Evolutionary conservation across 1,140 invertebrate species (phyloP), one percentile per base, ranked within the genome.

Genomic region (Anoplophora glabripennis): DNA sequence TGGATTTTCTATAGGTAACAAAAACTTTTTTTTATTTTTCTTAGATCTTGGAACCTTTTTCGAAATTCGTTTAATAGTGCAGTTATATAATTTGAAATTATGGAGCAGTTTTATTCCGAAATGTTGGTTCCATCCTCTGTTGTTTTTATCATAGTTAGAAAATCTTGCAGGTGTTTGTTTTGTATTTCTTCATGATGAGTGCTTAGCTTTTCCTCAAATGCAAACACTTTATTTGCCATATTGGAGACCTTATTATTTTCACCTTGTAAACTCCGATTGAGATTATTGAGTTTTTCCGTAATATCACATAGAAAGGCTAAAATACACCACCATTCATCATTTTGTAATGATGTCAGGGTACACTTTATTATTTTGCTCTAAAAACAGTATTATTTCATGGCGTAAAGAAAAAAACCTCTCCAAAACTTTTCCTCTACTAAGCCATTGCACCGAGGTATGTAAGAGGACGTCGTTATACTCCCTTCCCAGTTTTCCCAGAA

Each of bases 381-480:
- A n/a, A n/a, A n/a, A n/a, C n/a, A n/a, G n/a, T n/a, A n/a, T n/a
- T n/a, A n/a, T n/a, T n/a, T n/a, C n/a, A n/a, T n/a, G n/a, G n/a
- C n/a, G n/a, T n/a, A n/a, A n/a, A n/a, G n/a, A n/a, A n/a, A n/a
- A n/a, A n/a, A n/a, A 51, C 11, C 45, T 9, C 7, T 17, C 45
- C 10, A 37, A 51, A 51, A 51, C 34, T 9, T 33, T 51, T 51
- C 34, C 48, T 51, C 48, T 37, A 12, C 48, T 12, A 28, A 51
- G 34, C 48, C 48, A 51, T 51, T 15, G 48, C 33, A 51, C 48
- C 33, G 48, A 51, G 10, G 33, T 51, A 51, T 51, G 48, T 8
- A 51, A 35, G 37, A 51, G 48, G 17, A 51, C 33, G n/a, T 51
- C 33, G 21, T 35, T 51, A 51, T 35, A 51, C 17, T 51, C 48